phyloP scores from a whole-genome alignment of 2,888 invertebrate species.

The Epiperipatus broadwayi region DNA sequence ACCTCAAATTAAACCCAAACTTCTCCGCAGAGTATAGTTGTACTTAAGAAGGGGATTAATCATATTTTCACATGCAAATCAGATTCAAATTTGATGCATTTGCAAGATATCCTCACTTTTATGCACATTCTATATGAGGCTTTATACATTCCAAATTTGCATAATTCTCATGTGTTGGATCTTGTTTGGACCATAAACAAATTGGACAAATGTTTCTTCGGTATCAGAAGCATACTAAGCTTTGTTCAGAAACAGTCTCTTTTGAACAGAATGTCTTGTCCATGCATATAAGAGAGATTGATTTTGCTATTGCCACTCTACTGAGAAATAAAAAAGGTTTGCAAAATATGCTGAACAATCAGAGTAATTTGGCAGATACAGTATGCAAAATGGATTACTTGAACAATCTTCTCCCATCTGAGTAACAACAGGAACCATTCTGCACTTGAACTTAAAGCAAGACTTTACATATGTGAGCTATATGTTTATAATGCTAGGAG shows the following conservation, averaged over 20 bases:
- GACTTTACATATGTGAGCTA: too few species aligned
- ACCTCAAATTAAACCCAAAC: too few species aligned
- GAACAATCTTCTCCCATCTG: conserved; percentile 58
- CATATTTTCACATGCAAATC: conserved; percentile 16
- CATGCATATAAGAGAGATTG: conserved; percentile 53
- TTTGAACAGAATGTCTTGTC: conserved; percentile 55
- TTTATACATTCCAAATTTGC: conserved; percentile 52
- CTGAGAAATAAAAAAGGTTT: conserved; percentile 62
- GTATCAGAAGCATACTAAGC: conserved; percentile 62
- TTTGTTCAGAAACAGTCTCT: conserved; percentile 59
- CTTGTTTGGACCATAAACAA: conserved; percentile 46
- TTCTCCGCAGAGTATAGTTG: neutral
- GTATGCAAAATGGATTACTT: conserved; percentile 64
- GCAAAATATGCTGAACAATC: conserved; percentile 70
- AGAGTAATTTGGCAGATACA: conserved; percentile 59
- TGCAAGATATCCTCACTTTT: conserved; percentile 56
- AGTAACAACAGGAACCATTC: conserved; percentile 69
- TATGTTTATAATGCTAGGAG: too few species aligned
- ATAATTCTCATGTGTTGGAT: conserved; percentile 71
- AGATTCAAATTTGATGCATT: conserved; percentile 24
- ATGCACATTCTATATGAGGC: conserved; percentile 78
- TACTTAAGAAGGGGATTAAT: neutral
- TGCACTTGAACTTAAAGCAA: too few species aligned
- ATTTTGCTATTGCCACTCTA: conserved; percentile 50
- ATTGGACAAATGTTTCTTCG: conserved; percentile 52